A percentile compares a stretch with the other conserved stretches of the same genome.
phyloP scores from a whole-genome alignment of 2,113 vertebrate genomes.

The Psittacara wagleri region DNA sequence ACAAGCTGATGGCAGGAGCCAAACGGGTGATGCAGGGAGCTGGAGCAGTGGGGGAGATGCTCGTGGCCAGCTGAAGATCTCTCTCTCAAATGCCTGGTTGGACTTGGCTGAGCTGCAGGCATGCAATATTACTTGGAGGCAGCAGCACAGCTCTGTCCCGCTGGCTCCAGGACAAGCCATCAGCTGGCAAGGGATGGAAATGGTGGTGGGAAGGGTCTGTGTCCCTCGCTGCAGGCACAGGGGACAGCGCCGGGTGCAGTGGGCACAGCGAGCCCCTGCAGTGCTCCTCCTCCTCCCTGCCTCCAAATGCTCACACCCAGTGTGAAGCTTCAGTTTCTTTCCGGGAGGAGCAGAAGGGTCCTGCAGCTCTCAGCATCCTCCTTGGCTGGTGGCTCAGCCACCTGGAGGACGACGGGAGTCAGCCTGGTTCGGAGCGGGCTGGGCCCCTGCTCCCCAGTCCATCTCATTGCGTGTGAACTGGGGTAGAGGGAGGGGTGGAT shows the following conservation, averaged over 20 bases:
- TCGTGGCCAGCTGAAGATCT: neutral
- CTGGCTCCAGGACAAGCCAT: neutral
- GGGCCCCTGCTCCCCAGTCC: neutral
- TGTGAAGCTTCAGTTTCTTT: neutral
- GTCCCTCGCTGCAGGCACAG: neutral
- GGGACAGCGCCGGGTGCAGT: rapidly evolving
- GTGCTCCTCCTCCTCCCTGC: neutral
- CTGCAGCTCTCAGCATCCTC: slow-evolving; percentile 22
- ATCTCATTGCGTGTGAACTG: rapidly evolving
- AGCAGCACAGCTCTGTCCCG: neutral
- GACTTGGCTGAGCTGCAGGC: neutral
- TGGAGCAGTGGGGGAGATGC: neutral
- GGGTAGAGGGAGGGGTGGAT: rapidly evolving
- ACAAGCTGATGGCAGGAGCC: neutral
- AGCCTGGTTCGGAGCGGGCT: neutral
- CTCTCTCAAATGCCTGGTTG: rapidly evolving
- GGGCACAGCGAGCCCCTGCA: rapidly evolving
- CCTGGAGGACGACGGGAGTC: neutral
- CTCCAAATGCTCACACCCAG: neutral
- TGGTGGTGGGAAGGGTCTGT: neutral
- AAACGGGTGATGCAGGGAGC: neutral
- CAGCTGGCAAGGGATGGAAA: neutral
- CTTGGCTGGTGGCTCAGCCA: slow-evolving; percentile 14
- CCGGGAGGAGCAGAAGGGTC: slow-evolving; percentile 30
- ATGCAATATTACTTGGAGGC: neutral